Conservation (phyloP, 2,113 vertebrate species). For the Dipodomys merriami region DNA sequence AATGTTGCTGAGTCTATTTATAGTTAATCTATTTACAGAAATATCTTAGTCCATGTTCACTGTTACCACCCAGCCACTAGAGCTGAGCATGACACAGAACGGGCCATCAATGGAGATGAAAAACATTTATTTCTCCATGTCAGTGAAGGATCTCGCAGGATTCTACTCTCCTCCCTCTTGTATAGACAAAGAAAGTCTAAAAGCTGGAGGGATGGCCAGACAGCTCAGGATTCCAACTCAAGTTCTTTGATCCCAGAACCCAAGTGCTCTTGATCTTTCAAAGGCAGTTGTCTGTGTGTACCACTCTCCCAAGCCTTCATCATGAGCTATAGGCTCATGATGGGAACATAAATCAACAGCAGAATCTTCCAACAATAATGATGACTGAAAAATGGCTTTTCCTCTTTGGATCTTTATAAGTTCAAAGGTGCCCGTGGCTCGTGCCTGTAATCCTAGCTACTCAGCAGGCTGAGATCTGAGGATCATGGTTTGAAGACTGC, state of each 20-base stretch:
- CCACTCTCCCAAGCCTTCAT: background rate
- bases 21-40: background rate
- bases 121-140: background rate
- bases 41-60: background rate
- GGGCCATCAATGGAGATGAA: background rate
- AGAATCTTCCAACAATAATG: background rate
- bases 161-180: background rate
- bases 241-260: background rate
- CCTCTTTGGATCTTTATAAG: background rate
- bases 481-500: too few relatives aligned
- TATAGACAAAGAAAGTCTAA: background rate
- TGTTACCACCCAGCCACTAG: background rate
- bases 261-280: rapidly evolving
- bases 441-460: too few relatives aligned
- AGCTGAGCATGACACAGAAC: background rate
- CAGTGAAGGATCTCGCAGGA: background rate
- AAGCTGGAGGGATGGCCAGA: background rate
- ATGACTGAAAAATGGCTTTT: background rate
- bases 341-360: background rate
- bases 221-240: background rate
- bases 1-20: background rate
- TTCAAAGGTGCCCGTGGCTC: background rate
- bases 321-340: background rate
- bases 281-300: background rate
- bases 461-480: too few relatives aligned